These are phyloP conservation scores for Pseudeuparius sepicola DNA, from an alignment of 2,888 invertebrate species.

Conservation along the genomic window DNA sequence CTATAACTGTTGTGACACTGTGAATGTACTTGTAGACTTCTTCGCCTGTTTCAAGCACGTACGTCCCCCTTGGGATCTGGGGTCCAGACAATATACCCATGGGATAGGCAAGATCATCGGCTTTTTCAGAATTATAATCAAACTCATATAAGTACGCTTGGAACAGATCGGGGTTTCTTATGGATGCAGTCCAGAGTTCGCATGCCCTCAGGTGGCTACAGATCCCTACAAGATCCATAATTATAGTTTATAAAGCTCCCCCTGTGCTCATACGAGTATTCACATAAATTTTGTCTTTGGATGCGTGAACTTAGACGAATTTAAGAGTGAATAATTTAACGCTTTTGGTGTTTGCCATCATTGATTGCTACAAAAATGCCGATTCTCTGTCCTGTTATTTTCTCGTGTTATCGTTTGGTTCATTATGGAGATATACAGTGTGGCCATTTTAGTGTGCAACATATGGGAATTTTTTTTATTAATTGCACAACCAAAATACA, in stretches of 20 bases:
- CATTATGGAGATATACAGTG: too few relatives aligned
- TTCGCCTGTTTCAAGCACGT: constrained; percentile 28
- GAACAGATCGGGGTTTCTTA: constrained; percentile 32
- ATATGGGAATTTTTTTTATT: too few relatives aligned
- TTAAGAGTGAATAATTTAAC: constrained; percentile 3
- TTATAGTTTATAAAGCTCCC: too few relatives aligned
- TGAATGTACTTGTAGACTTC: constrained; percentile 24
- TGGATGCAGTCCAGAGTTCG: constrained; percentile 34
- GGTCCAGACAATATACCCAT: constrained; percentile 34
- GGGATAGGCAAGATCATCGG: constrained; percentile 22
- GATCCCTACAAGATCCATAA: constrained; percentile 29
- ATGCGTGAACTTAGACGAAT: too few relatives aligned
- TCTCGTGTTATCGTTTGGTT: too few relatives aligned
- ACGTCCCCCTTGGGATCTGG: constrained; percentile 30
- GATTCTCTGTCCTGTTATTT: too few relatives aligned
- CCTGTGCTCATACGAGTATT: too few relatives aligned
- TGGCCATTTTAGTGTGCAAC: too few relatives aligned
- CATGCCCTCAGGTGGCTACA: constrained; percentile 34
- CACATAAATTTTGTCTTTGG: too few relatives aligned
- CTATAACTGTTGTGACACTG: constrained; percentile 25
- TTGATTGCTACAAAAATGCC: too few relatives aligned
- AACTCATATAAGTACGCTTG: constrained; percentile 30
- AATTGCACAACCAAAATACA: too few relatives aligned
- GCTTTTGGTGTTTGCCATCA: too few relatives aligned
- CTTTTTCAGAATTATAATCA: constrained; percentile 22